A percentile compares a stretch with the other conserved stretches of the same genome.
phyloP scores from a whole-genome alignment of 2,888 invertebrate species.

The Octonoba sinensis region DNA sequence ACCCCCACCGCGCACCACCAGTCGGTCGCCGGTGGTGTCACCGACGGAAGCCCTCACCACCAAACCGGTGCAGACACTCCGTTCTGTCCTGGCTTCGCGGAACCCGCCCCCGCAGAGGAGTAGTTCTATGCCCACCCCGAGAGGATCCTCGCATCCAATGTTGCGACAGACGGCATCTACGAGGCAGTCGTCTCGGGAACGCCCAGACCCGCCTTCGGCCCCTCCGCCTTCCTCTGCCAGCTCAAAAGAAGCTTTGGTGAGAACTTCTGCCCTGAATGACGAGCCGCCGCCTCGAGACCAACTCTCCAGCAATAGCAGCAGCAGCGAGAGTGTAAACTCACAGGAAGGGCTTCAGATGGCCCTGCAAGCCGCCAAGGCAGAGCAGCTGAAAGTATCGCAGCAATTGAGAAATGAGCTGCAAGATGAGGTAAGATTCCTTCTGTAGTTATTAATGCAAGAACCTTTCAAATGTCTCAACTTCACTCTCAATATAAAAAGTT shows the following conservation, averaged over 20 bases:
- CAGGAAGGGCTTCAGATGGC: conserved; percentile 67
- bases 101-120: conserved; percentile 63
- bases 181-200: conserved; percentile 38
- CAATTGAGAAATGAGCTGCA: conserved; percentile 51
- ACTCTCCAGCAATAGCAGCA: conserved; percentile 73
- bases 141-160: conserved; percentile 43
- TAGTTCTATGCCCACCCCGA: conserved; percentile 65
- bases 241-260: conserved; percentile 50
- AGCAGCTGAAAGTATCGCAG: conserved; percentile 47
- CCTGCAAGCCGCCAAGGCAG: conserved; percentile 53
- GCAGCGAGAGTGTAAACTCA: conserved; percentile 63
- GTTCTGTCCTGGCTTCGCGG: conserved; percentile 39
- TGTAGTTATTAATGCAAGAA: not conserved
- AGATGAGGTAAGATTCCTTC: conserved; percentile 31
- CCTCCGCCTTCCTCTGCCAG: not conserved
- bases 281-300: conserved; percentile 55
- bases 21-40: conserved; percentile 55
- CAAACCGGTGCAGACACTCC: conserved; percentile 18
- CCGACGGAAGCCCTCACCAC: conserved; percentile 34
- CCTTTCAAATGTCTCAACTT: too few species aligned
- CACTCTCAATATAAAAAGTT: too few species aligned
- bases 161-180: conserved; percentile 56
- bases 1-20: conserved; percentile 60
- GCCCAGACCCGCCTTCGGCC: conserved; percentile 43
- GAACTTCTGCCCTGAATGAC: conserved; percentile 67